Percentiles rank a stretch among this genome's conserved stretches.
Evolutionary conservation across 2,797 vertebrate genomes (phyloP).

Genomic region (Echeneis naucrates): DNA sequence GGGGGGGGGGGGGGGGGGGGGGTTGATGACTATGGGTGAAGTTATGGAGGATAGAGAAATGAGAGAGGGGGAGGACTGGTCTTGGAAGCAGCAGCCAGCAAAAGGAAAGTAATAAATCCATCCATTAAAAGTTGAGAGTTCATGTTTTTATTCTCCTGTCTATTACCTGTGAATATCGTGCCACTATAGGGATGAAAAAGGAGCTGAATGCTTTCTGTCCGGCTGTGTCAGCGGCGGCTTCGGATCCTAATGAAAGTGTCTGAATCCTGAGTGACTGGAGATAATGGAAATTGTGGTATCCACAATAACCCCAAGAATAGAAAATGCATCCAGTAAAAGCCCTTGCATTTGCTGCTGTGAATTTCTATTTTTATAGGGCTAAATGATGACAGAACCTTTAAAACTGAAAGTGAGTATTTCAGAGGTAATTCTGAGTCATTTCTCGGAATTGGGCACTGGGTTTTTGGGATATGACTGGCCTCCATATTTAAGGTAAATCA

Average conservation of each 20-base stretch:
- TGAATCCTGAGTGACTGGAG: slow-evolving; percentile 16
- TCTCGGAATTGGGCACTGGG: neutral
- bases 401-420: neutral
- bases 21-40: slow-evolving; percentile 50
- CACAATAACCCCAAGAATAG: slow-evolving; percentile 1
- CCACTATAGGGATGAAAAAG: neutral
- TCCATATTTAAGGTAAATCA: neutral
- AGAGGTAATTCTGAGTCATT: neutral
- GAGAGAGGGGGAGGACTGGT: slow-evolving; percentile 30
- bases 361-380: neutral
- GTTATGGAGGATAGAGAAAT: slow-evolving; percentile 26
- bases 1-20: slow-evolving; percentile 50
- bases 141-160: slow-evolving; percentile 29
- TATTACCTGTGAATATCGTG: slow-evolving; percentile 30
- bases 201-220: slow-evolving; percentile 24
- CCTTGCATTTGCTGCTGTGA: neutral
- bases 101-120: slow-evolving; percentile 40
- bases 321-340: neutral
- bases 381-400: neutral
- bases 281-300: slow-evolving; percentile 28
- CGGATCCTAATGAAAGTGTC: slow-evolving; percentile 13
- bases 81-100: slow-evolving; percentile 43
- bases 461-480: too few relatives aligned
- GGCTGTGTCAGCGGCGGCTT: slow-evolving; percentile 3
- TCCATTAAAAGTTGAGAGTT: slow-evolving; percentile 31